A percentile compares a stretch with the other conserved stretches of the same genome.
Evolutionary conservation across 2,888 invertebrate species (phyloP).

Genomic region (Coelopa pilipes): DNA sequence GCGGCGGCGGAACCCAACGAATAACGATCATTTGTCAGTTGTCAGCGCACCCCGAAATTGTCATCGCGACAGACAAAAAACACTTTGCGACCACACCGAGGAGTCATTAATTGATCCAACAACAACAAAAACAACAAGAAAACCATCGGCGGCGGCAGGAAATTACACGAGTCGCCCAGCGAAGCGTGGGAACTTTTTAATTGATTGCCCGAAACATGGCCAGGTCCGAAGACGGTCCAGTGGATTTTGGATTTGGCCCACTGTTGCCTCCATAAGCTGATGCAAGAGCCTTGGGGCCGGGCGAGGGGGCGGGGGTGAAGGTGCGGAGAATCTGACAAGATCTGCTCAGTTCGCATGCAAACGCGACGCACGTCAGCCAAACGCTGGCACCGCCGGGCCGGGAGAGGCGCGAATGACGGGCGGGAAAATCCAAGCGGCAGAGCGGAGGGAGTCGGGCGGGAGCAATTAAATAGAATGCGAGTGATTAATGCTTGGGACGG

Average conservation of each 20-base stretch:
- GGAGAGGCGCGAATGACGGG: neutral
- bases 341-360: too few species aligned
- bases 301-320: too few species aligned
- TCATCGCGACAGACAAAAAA: neutral
- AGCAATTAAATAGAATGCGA: conserved; percentile 28
- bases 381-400: conserved; percentile 8
- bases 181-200: conserved; percentile 23
- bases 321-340: too few species aligned
- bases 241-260: too few species aligned
- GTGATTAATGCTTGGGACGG: conserved; percentile 17
- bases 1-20: too few species aligned
- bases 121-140: neutral
- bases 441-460: neutral
- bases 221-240: neutral
- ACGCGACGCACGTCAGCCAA: neutral
- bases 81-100: neutral
- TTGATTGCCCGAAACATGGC: neutral
- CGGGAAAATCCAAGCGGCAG: neutral
- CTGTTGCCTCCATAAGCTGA: too few species aligned
- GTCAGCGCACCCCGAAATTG: conserved; percentile 12
- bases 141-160: neutral
- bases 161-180: too few species aligned
- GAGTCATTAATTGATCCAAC: neutral
- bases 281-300: too few species aligned
- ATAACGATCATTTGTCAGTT: conserved; percentile 5